Percentiles rank a stretch among this genome's conserved stretches.
Evolutionary conservation across 2,797 vertebrate species (phyloP).

Genomic region (Scleropages formosus): DNA sequence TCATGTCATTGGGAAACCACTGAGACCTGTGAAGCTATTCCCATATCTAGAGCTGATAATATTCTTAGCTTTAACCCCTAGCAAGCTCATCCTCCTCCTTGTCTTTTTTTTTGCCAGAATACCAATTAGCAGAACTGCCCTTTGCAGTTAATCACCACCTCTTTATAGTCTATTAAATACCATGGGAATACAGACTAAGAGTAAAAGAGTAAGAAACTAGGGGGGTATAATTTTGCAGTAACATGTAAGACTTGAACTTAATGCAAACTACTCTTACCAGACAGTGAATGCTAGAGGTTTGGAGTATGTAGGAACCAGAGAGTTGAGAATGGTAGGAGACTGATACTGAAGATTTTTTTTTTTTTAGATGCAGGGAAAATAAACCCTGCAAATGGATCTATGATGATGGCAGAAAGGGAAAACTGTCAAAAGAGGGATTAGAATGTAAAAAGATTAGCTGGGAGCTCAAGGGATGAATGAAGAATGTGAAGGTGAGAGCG

Average conservation of each 20-base stretch:
- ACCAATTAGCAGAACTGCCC: slow-evolving; percentile 64
- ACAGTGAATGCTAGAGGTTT: slow-evolving; percentile 10
- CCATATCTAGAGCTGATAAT: slow-evolving; percentile 43
- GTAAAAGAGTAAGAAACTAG: slow-evolving; percentile 21
- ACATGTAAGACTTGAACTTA: slow-evolving; percentile 61
- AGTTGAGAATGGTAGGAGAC: neutral
- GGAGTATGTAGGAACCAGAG: neutral
- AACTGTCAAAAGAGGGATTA: neutral
- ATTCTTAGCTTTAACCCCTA: slow-evolving; percentile 47
- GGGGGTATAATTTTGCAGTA: slow-evolving; percentile 57
- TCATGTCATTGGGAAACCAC: slow-evolving; percentile 26
- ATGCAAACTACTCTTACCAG: slow-evolving; percentile 60
- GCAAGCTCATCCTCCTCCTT: slow-evolving; percentile 28
- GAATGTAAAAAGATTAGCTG: neutral
- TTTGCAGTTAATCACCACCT: slow-evolving; percentile 63
- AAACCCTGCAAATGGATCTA: neutral
- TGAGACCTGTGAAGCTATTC: slow-evolving; percentile 34
- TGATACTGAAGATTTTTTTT: neutral
- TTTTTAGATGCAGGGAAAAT: neutral
- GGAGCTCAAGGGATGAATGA: no score
- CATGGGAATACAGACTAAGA: slow-evolving; percentile 46
- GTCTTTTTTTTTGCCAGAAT: slow-evolving; percentile 53
- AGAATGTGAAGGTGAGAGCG: no score
- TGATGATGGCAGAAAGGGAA: neutral
- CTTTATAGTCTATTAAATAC: slow-evolving; percentile 57